Evolutionary conservation across 2,113 vertebrate species (phyloP).

Genomic region (Psilopsiagon aurifrons): DNA sequence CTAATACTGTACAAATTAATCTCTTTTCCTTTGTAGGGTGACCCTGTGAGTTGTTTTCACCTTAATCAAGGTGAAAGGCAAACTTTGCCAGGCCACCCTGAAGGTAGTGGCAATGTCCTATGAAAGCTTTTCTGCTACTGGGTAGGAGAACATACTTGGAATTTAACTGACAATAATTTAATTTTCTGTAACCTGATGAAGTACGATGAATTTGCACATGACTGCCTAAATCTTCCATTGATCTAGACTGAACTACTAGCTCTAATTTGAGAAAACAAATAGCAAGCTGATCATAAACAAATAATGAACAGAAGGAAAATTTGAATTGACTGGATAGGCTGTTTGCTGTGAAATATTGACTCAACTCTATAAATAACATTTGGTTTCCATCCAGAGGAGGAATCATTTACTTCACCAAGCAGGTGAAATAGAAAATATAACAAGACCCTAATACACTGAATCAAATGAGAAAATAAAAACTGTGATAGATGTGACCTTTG

Average conservation of each 20-base stretch:
- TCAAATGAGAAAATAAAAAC: constrained; percentile 68
- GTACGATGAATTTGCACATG: not conserved
- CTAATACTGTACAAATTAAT: not conserved
- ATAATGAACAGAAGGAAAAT: constrained; percentile 18
- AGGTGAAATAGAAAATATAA: constrained; percentile 46
- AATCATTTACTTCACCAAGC: not conserved
- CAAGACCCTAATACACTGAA: constrained; percentile 35
- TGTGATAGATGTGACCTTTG: constrained; percentile 72
- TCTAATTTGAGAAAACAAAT: constrained; percentile 35
- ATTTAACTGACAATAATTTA: not conserved
- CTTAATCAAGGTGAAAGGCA: not conserved
- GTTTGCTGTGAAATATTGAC: constrained; percentile 31
- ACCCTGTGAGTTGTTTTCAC: not conserved
- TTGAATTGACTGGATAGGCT: constrained; percentile 3
- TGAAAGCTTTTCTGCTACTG: not conserved
- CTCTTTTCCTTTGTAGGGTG: not conserved
- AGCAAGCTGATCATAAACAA: constrained; percentile 47
- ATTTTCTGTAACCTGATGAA: constrained; percentile 13
- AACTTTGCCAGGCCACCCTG: not conserved
- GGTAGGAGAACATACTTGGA: not conserved
- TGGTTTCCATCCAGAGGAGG: not conserved
- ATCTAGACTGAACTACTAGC: not conserved
- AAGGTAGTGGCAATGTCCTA: not conserved
- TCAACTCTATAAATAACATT: constrained; percentile 28
- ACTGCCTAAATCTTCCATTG: not conserved